Evolutionary conservation across 1,140 invertebrate species (phyloP), one percentile per base, ranked within the genome.

Genomic region (Solen grandis): DNA sequence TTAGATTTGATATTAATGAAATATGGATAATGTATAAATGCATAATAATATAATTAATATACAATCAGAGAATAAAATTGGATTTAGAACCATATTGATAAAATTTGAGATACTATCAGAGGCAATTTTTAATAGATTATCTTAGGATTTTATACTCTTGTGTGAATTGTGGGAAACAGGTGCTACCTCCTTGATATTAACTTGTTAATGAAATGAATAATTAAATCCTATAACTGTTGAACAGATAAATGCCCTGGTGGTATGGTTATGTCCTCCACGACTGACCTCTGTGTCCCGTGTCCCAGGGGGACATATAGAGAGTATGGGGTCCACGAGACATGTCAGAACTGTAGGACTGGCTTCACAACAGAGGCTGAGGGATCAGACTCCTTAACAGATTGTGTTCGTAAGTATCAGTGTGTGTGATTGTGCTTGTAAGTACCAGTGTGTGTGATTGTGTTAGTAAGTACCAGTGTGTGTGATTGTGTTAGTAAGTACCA

Each of bases 351-450:
- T 54, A 38, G 38, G 33, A n/a, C 38, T 22, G 38, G 25, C 41
- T 69, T 50, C 8, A 54, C 66, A 50, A 69, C 66, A 16, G 22
- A 52, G 22, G 31, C 29, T 16, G 3, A 38, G 4, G 66, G 66
- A 5, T 38, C 66, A 31, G 46, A 52, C 2, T 38, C 41, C 27
- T 35, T 69, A 19, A 16, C 14, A 1, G 22, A 29, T 14, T 69
- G 66, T 69, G 46, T 69, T 69, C 66, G 66, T 69, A 69, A 69
- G 66, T 69, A 52, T 1, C 8, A 60, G 14, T 33, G 2, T 60
- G 10, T 60, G 25, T 5, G 54, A 19, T 5, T 5, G n/a, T n/a
- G n/a, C n/a, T n/a, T n/a, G n/a, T n/a, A n/a, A n/a, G n/a, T n/a
- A n/a, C n/a, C n/a, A n/a, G n/a, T n/a, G n/a, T n/a, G n/a, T n/a